Evolutionary conservation across 2,888 invertebrate species (phyloP).

Genomic region (Cecidostiba fungosa): DNA sequence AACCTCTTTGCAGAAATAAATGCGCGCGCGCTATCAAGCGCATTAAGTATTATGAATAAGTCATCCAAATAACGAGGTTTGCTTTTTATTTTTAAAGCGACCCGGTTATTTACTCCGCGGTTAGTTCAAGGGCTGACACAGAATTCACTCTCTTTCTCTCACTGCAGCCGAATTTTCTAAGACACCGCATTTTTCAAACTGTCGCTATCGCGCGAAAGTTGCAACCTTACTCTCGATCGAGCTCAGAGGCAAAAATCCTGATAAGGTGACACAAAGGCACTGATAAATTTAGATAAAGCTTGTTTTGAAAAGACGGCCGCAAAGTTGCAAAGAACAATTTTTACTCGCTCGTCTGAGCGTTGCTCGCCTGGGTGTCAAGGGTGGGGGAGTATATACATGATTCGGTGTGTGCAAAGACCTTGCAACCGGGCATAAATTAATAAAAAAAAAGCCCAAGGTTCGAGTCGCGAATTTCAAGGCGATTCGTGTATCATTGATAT

Average conservation of each 20-base stretch:
- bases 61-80: background rate
- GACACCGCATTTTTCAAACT: conserved; percentile 57
- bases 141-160: background rate
- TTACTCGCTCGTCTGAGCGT: background rate
- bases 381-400: background rate
- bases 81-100: background rate
- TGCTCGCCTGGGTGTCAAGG: too few relatives aligned
- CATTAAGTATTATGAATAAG: conserved; percentile 21
- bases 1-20: conserved; percentile 46
- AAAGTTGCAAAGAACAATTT: conserved; percentile 65
- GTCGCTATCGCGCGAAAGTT: conserved; percentile 52
- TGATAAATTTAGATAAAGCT: conserved; percentile 76
- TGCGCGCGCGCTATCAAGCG: background rate
- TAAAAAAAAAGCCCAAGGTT: conserved; percentile 47
- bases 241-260: conserved; percentile 68
- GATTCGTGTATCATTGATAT: conserved; percentile 40
- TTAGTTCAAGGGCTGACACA: background rate
- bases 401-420: conserved; percentile 34
- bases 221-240: conserved; percentile 59
- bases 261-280: conserved; percentile 72
- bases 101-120: conserved; percentile 7
- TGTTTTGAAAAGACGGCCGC: conserved; percentile 70
- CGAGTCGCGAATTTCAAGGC: conserved; percentile 49
- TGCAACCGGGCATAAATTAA: conserved; percentile 48
- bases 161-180: conserved; percentile 38